Base-by-base conservation (phyloP, 2,888 invertebrate species). In the Crepidodera aurea region DNA sequence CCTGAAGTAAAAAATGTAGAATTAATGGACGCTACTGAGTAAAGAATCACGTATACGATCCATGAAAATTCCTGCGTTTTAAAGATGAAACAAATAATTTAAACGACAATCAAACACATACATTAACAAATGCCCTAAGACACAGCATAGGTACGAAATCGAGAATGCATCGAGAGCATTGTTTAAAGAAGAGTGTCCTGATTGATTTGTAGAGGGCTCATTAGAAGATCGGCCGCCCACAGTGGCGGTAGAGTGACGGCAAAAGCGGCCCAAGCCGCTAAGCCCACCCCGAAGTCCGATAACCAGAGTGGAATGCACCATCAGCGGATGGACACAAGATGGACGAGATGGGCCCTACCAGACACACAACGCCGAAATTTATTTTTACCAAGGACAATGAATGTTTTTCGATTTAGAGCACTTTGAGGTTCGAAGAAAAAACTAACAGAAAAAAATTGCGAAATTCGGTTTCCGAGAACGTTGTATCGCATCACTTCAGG, bases 191-290 rank as follows among this genome's bases (percentile, higher is more conserved):
- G 50, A 53, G 55, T 64, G 62, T 62, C 61, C 77, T 77, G 78
- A 79, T 79, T 79, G 79, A 79, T 79, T 79, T 79, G 79, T 79
- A 75, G 77, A 70, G 75, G 77, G 71, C 75, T 77, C 76, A 78
- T 79, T 78, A 78, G 75, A 70, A 57, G 66, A 64, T 53, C 66
- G 75, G 76, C 77, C 75, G 75, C 77, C 77, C 77, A 76, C 75
- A 73, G 74, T 71, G 73, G 72, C 71, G 71, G 58, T 57, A 48
- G 60, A 64, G 64, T 64, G 65, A 59, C 59, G 56, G 56, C 48
- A 50, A 58, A 62, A 57, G 62, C 70, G 69, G 73, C 72, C 69
- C 69, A 72, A 73, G 72, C 73, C 68, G 71, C 71, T 63, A 67
- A 68, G 74, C 75, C 77, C 77, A 77, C 76, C 78, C 75, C 73